Evolutionary conservation across 2,797 vertebrate genomes (phyloP).

Genomic region (Halcyon smyrnensis): DNA sequence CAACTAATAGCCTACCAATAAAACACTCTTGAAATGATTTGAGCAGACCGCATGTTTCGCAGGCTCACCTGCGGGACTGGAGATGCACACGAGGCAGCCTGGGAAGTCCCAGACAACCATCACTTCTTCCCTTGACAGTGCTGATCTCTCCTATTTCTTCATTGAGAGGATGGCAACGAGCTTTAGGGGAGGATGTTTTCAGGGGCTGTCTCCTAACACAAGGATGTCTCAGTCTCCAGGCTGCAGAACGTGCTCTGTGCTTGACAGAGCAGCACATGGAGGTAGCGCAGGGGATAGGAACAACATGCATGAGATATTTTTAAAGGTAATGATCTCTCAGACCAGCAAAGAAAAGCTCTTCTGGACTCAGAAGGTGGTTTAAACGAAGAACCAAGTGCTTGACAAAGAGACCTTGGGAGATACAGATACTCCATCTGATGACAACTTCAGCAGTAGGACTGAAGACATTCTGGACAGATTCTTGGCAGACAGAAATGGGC

Average conservation of each 20-base stretch:
- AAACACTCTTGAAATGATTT: background rate
- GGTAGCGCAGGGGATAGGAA: background rate
- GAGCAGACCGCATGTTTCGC: background rate
- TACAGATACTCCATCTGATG: background rate
- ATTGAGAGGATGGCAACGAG: background rate
- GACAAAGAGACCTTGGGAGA: background rate
- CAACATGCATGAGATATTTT: background rate
- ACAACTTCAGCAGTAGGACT: background rate
- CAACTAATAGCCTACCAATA: background rate
- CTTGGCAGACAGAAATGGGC: background rate
- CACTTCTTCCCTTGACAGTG: no score
- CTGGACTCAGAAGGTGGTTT: background rate
- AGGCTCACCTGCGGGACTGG: background rate
- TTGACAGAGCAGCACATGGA: background rate
- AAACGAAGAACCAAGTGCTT: background rate
- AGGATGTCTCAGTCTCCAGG: background rate
- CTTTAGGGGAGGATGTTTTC: background rate
- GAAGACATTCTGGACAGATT: background rate
- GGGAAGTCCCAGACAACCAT: background rate
- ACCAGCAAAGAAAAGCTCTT: background rate
- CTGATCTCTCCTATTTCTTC: background rate
- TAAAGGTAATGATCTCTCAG: background rate
- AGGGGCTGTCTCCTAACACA: background rate
- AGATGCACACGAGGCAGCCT: background rate
- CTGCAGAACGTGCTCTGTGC: background rate